Conservation (phyloP, 2,888 invertebrate species). For the Pammene fasciana region DNA sequence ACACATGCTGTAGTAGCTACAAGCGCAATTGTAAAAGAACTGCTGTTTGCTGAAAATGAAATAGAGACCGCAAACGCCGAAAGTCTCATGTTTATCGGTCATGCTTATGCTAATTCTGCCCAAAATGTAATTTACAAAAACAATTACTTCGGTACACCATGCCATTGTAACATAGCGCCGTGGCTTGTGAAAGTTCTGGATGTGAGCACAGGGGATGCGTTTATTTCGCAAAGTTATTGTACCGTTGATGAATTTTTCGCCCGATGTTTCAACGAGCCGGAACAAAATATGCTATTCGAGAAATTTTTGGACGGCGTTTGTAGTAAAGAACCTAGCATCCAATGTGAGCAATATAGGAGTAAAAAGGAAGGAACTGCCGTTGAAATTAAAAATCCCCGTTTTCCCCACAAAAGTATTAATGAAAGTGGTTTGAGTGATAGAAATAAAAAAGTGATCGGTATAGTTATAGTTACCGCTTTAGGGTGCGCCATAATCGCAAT, state of each 20-base stretch:
- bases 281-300: constrained; percentile 84
- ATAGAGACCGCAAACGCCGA: constrained; percentile 71
- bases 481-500: constrained; percentile 80
- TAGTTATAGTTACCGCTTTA: constrained; percentile 80
- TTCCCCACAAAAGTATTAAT: constrained; percentile 68
- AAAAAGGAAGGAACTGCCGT: constrained; percentile 59
- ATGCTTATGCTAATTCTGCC: constrained; percentile 70
- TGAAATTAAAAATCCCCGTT: constrained; percentile 75
- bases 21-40: constrained; percentile 81
- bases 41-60: constrained; percentile 77
- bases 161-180: constrained; percentile 84
- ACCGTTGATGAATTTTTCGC: constrained; percentile 83
- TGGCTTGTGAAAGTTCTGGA: constrained; percentile 82
- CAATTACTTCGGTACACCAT: constrained; percentile 85
- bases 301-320: constrained; percentile 86
- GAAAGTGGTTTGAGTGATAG: constrained; percentile 58
- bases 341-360: constrained; percentile 82
- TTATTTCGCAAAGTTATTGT: constrained; percentile 84
- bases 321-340: constrained; percentile 73
- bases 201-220: constrained; percentile 65
- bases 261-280: constrained; percentile 85
- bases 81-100: constrained; percentile 84
- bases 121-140: constrained; percentile 79
- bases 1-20: constrained; percentile 80
- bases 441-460: constrained; percentile 73